These are phyloP conservation scores for Arenaria interpres DNA, from an alignment of 2,113 vertebrate genomes.

Conservation along the genomic window DNA sequence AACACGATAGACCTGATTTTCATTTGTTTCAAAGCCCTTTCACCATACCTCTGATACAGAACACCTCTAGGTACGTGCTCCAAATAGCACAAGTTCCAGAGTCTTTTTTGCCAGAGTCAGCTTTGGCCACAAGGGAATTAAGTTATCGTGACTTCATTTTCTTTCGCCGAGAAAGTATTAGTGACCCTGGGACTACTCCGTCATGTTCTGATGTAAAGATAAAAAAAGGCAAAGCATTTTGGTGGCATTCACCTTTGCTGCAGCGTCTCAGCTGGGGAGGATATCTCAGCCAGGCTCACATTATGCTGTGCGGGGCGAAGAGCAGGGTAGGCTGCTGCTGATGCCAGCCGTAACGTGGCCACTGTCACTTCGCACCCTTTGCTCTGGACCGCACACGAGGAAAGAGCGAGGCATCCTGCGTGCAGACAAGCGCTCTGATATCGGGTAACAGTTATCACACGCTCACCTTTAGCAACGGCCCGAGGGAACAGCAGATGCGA, in stretches of 20 bases:
- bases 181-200: not conserved
- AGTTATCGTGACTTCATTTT: not conserved
- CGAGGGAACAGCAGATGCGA: not conserved
- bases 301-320: not conserved
- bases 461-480: not conserved
- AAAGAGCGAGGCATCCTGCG: fast-evolving
- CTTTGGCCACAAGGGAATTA: not conserved
- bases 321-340: not conserved
- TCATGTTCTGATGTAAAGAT: not conserved
- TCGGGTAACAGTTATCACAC: not conserved
- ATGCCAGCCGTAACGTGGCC: not conserved
- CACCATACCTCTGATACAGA: not conserved
- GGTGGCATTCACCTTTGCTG: not conserved
- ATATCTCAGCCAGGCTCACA: not conserved
- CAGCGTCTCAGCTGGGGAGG: not conserved
- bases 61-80: not conserved
- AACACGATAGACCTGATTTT: not conserved
- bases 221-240: not conserved
- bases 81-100: not conserved
- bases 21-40: not conserved
- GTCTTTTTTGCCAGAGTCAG: not conserved
- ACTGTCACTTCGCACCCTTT: not conserved
- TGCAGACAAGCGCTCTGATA: not conserved
- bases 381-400: not conserved
- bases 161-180: not conserved